Percentiles rank a stretch among this genome's conserved stretches.
These are phyloP conservation scores for Hemitrygon akajei DNA, from an alignment of 2,797 vertebrate species.

Conservation along the genomic window DNA sequence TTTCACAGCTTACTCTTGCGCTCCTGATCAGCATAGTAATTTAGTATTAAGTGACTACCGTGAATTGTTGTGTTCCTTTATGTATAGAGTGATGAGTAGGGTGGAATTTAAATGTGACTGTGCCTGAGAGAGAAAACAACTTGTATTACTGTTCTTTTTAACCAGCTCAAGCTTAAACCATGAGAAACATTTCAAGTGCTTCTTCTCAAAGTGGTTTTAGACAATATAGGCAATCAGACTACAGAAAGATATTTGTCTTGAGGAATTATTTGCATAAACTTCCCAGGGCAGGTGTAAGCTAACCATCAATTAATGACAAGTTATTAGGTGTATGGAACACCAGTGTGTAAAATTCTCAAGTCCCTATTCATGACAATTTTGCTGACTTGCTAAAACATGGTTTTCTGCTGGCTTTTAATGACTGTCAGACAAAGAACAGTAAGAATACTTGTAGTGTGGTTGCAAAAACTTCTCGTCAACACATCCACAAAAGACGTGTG, in stretches of 20 bases:
- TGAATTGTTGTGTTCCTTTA: background rate
- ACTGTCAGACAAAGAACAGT: background rate
- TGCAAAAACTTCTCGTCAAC: background rate
- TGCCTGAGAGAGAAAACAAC: background rate
- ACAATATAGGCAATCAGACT: background rate
- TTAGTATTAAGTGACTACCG: background rate
- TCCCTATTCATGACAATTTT: background rate
- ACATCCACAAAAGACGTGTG: background rate
- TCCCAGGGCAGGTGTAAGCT: background rate
- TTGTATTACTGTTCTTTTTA: background rate
- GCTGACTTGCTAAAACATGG: background rate
- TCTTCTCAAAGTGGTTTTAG: constrained; percentile 18
- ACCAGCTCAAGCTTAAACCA: background rate
- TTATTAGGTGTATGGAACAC: background rate
- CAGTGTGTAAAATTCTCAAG: background rate
- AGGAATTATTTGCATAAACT: background rate
- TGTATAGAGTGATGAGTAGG: background rate
- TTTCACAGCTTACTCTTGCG: background rate
- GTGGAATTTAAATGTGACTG: constrained; percentile 17
- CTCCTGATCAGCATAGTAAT: background rate
- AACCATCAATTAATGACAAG: background rate
- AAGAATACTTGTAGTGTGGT: background rate
- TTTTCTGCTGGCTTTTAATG: background rate
- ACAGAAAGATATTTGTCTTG: background rate
- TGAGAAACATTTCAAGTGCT: background rate